Evolutionary conservation across 2,113 vertebrate genomes (phyloP).

Genomic region (Gasterosteus nipponicus): DNA sequence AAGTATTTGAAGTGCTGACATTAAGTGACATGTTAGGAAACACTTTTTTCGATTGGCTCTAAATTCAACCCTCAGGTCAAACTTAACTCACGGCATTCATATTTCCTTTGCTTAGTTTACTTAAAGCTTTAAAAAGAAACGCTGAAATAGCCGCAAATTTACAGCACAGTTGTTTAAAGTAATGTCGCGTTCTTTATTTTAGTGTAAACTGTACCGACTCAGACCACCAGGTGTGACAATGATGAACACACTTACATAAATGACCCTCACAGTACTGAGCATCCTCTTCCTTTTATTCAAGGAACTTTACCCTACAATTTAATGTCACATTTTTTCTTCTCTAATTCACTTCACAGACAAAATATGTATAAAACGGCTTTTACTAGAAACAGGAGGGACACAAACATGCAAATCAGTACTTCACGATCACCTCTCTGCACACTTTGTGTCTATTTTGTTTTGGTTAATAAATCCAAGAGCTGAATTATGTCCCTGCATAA

Average conservation of each 20-base stretch:
- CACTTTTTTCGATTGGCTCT: too few relatives aligned
- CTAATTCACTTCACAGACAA: background rate
- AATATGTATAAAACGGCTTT: background rate
- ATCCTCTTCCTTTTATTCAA: background rate
- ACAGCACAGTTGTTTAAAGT: too few relatives aligned
- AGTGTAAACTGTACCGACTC: background rate
- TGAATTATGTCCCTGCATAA: background rate
- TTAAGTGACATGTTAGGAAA: background rate
- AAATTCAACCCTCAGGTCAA: too few relatives aligned
- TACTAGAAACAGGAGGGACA: background rate
- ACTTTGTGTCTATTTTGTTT: slow-evolving; percentile 3
- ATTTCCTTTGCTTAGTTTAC: background rate
- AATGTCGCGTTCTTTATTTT: background rate
- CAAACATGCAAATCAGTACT: slow-evolving; percentile 9
- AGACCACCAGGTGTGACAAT: background rate
- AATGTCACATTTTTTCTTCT: background rate
- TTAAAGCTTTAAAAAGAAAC: background rate
- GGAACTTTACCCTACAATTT: background rate
- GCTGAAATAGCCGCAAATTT: background rate
- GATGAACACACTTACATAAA: background rate
- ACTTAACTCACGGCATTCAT: too few relatives aligned
- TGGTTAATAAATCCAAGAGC: slow-evolving; percentile 21
- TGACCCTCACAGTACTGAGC: background rate
- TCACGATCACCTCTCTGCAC: background rate
- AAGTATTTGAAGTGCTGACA: slow-evolving; percentile 8